Evolutionary conservation across 2,888 invertebrate genomes (phyloP), one percentile per base, ranked within the genome.

Genomic region (Leucoptera coffeella): DNA sequence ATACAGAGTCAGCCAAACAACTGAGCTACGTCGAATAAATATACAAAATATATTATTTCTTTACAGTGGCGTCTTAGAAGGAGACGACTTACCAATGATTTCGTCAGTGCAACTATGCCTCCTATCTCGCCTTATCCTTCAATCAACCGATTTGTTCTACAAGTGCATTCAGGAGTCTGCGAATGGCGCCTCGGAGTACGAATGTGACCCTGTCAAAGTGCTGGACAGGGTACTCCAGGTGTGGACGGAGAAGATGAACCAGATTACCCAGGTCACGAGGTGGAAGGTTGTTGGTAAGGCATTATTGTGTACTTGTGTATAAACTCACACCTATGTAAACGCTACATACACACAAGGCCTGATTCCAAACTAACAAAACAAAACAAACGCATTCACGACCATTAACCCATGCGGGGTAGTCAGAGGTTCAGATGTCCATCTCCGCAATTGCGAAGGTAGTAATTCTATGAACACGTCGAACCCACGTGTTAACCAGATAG

Each of bases 231-330:
- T 93, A 15, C 55, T 91, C 25, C 80, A 82, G 36, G 77, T 82
- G 1, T 92, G 90, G 87, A 74, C 88, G 5, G 77, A 78, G 34
- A 83, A 81, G 52, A 85, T 91, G 79, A 78, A 83, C 20, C 60
- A 80, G 27, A 80, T 90, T 3, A 78, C 85, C 1, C 85, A 87
- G 37, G 74, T 80, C 6, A 88, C 90, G 43, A 77, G 85, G 51
- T 78, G 85, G 42, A 95, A 95, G 55, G 72, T 94, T 15, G 76
- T 89, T 35, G 84, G 84, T 57, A 53, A 77, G 51, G 75, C 65
- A 2, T 4, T 23, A 17, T 6, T 7, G 9, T 7, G 17, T 17
- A 17, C 17, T 17, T 17, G 6, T 17, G 17, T 17, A 17, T n/a
- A n/a, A n/a, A n/a, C n/a, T n/a, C n/a, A n/a, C n/a, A n/a, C n/a